phyloP scores from a whole-genome alignment of 2,797 vertebrate genomes.

The Dallia pectoralis region DNA sequence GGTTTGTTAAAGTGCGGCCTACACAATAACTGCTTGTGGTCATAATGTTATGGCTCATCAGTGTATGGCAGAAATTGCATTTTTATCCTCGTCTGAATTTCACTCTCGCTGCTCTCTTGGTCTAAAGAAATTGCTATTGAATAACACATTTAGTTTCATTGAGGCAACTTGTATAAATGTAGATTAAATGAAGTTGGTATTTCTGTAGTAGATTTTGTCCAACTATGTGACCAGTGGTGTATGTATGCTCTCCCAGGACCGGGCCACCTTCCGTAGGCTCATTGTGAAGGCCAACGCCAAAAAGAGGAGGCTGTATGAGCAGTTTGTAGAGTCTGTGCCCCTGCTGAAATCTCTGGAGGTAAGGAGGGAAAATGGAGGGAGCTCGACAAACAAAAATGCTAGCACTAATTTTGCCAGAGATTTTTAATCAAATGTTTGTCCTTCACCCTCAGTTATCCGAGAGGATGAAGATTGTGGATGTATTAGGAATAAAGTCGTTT shows the following conservation, averaged over 20 bases:
- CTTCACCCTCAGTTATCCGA: constrained; percentile 78
- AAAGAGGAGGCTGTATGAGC: constrained; percentile 92
- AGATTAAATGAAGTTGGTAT: no score
- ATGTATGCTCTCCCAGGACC: constrained; percentile 75
- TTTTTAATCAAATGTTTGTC: background rate
- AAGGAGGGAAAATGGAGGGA: constrained; percentile 46
- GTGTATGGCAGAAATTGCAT: no score
- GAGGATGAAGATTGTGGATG: constrained; percentile 97
- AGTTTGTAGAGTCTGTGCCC: constrained; percentile 94
- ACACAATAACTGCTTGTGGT: no score
- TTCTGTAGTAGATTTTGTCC: background rate
- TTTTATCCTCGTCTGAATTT: no score
- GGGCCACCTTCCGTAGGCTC: constrained; percentile 96
- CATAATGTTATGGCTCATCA: no score
- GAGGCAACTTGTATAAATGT: no score
- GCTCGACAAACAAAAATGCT: no score
- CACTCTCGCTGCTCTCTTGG: no score
- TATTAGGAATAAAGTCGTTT: constrained; percentile 88
- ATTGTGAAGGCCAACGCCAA: constrained; percentile 96
- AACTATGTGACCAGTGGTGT: background rate
- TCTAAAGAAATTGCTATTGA: no score
- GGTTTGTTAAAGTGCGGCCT: no score
- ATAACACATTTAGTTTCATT: no score
- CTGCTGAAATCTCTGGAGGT: constrained; percentile 98
- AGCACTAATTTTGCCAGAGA: background rate